Conservation (phyloP, 2,797 vertebrate species). For the Pelobates cultripes region DNA sequence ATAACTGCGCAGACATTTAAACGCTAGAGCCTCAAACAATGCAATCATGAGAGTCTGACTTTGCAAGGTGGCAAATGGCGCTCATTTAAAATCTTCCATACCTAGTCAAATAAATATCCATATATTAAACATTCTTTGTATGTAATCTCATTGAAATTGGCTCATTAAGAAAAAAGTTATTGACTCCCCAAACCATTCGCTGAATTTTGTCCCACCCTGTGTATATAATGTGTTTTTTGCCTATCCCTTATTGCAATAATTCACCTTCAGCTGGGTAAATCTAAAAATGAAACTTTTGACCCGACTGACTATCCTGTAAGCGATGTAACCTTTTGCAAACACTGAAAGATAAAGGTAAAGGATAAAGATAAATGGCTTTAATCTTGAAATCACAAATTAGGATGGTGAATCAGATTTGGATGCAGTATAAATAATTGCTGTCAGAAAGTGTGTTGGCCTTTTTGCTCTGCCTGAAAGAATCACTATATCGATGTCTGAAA, state of each 20-base stretch:
- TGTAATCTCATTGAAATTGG: no score
- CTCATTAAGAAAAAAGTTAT: no score
- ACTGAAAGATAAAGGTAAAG: neutral
- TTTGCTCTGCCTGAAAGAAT: neutral
- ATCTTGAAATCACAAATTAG: conserved; percentile 18
- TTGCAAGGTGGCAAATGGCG: no score
- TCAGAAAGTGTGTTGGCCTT: conserved; percentile 3
- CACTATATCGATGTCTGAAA: neutral
- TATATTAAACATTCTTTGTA: no score
- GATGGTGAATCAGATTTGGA: conserved; percentile 4
- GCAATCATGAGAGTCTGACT: no score
- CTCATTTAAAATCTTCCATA: no score
- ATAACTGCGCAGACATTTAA: no score
- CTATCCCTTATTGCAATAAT: neutral
- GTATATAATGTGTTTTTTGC: no score
- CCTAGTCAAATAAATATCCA: no score
- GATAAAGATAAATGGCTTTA: neutral
- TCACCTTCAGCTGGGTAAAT: neutral
- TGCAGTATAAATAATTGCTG: conserved; percentile 19
- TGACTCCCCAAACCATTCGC: no score
- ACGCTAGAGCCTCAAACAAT: no score
- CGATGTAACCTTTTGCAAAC: conserved; percentile 10
- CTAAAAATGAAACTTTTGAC: conserved; percentile 6
- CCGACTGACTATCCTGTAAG: neutral
- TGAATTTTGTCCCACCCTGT: no score